Evolutionary conservation across 2,888 invertebrate species (phyloP).

Genomic region (Drosophila affinis): DNA sequence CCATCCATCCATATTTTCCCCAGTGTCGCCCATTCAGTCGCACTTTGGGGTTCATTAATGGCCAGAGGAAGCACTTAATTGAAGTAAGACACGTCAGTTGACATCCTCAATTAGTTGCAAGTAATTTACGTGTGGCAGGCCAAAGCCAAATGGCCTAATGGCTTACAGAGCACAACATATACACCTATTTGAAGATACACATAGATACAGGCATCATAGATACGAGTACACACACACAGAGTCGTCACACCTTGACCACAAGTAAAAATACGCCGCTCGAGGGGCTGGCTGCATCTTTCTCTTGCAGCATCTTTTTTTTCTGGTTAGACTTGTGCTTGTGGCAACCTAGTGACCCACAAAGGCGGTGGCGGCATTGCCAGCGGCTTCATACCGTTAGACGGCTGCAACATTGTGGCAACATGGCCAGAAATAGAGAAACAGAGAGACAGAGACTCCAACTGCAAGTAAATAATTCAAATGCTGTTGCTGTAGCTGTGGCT

Average conservation of each 20-base stretch:
- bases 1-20: too few relatives aligned
- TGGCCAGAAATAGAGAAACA: slow-evolving; percentile 4
- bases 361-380: slow-evolving; percentile 44
- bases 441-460: not conserved
- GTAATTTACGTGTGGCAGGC: slow-evolving; percentile 55
- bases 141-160: slow-evolving; percentile 45
- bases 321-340: slow-evolving; percentile 52
- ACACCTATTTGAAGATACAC: not conserved
- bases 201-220: not conserved
- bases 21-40: too few relatives aligned
- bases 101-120: slow-evolving; percentile 75
- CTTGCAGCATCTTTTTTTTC: slow-evolving; percentile 27
- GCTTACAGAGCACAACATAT: slow-evolving; percentile 20
- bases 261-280: slow-evolving; percentile 6
- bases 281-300: slow-evolving; percentile 35
- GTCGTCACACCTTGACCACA: slow-evolving; percentile 30
- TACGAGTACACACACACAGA: not conserved
- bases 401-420: slow-evolving; percentile 47
- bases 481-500: slow-evolving; percentile 1
- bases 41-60: slow-evolving; percentile 33
- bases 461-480: slow-evolving; percentile 40
- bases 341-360: slow-evolving; percentile 76
- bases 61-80: slow-evolving; percentile 58
- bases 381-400: slow-evolving; percentile 67
- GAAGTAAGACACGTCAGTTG: slow-evolving; percentile 61